Evolutionary conservation across 2,888 invertebrate species (phyloP).

Genomic region (Mesodorylaimus sp.): DNA sequence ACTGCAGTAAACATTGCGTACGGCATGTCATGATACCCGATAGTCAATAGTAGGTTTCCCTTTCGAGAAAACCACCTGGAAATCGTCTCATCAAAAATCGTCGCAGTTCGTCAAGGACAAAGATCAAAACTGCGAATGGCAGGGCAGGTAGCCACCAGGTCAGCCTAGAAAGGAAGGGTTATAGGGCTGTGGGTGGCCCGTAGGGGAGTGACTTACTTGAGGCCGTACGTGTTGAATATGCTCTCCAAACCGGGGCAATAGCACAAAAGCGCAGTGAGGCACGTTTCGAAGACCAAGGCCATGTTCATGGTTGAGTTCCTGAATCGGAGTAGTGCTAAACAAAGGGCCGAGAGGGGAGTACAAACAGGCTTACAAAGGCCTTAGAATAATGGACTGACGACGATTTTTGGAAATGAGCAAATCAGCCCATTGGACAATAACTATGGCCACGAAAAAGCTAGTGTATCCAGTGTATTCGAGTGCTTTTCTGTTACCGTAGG

Average conservation of each 20-base stretch:
- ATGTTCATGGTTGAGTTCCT: constrained; percentile 20
- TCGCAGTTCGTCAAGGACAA: neutral
- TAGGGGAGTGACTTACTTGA: neutral
- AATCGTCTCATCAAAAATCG: no score
- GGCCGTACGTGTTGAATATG: neutral
- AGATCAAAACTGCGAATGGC: neutral
- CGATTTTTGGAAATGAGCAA: constrained; percentile 35
- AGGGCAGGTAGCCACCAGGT: neutral
- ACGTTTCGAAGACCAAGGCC: constrained; percentile 20
- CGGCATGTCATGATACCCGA: no score
- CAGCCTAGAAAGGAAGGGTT: neutral
- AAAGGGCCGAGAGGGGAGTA: no score
- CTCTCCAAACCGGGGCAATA: constrained; percentile 9
- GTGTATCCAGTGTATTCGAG: constrained; percentile 33
- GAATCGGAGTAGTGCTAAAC: no score
- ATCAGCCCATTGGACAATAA: constrained; percentile 34
- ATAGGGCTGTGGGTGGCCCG: neutral
- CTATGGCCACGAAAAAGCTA: constrained; percentile 32
- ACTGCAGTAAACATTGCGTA: no score
- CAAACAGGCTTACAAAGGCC: no score
- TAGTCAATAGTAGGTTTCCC: no score
- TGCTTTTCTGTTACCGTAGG: constrained; percentile 25
- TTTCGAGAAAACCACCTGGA: no score
- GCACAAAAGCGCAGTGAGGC: constrained; percentile 16
- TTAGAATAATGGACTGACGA: constrained; percentile 33